Evolutionary conservation across 2,797 vertebrate genomes (phyloP), one percentile per base, ranked within the genome.

Genomic region (Sciurus vulgaris): DNA sequence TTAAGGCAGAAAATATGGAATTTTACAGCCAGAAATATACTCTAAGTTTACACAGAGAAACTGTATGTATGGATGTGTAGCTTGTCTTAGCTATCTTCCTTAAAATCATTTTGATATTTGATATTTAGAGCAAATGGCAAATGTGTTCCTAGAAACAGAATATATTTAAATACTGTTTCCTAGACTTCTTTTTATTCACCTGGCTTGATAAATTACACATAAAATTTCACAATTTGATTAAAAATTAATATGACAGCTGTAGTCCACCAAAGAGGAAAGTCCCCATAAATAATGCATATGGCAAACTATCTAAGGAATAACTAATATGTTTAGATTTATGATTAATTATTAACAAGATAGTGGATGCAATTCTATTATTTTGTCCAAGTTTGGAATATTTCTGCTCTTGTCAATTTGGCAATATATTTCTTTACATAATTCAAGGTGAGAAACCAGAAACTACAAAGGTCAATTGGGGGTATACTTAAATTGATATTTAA

Each of bases 21-120:
- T 98, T 98, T 97, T 82, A 95, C 78, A 94, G 56, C 51, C 92
- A 93, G 94, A 97, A 98, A 96, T 35, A 97, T 97, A 38, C 72
- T 97, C 79, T 91, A 74, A 93, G 70, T 92, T 93, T 76, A 74
- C 73, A 91, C 88, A 76, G 49, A 86, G 85, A 93, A 96, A 85
- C 41, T 92, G 87, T 89, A 79, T 92, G 51, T 54, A 2, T 91
- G 49, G 59, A 79, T 92, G 59, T 54, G 4, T 91, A 44, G 59
- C 74, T 74, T 96, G 59, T 51, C 59, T 47, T 78, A 89, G 83
- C 59, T 77, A 44, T 49, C 9, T 65, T 72, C 17, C 81, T 94
- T 95, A 96, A 97, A 95, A 51, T 67, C 33, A 92, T 94, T 97
- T 92, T 96, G 44, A 79, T 96, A 81, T 77, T 96, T 95, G 24